Percentiles rank a stretch among this genome's conserved stretches.
Evolutionary conservation across 2,113 vertebrate species (phyloP).

Genomic region (Romanogobio albipinnatus): DNA sequence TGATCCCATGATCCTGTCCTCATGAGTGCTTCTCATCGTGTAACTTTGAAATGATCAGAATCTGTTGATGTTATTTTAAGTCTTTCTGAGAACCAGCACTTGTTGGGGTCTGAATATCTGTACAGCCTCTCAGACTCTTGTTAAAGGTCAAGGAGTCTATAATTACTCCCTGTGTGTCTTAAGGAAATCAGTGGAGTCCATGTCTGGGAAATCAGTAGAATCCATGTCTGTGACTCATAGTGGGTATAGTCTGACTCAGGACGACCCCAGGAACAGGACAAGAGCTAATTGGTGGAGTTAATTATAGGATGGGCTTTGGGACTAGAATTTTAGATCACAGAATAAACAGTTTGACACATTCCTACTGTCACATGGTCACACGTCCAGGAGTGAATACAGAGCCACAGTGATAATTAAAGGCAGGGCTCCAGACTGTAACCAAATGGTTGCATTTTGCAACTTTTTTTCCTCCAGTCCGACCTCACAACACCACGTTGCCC

Average conservation of each 20-base stretch:
- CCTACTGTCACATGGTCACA: neutral
- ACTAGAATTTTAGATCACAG: neutral
- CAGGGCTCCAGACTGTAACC: too few relatives aligned
- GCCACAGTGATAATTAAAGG: neutral
- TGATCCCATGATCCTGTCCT: neutral
- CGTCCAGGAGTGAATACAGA: neutral
- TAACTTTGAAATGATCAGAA: neutral
- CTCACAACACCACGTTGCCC: too few relatives aligned
- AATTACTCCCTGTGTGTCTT: neutral
- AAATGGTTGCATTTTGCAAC: too few relatives aligned
- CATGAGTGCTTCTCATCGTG: neutral
- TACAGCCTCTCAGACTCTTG: neutral
- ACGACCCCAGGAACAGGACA: neutral
- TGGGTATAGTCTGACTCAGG: neutral
- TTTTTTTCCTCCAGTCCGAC: too few relatives aligned
- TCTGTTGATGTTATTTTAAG: slow-evolving; percentile 9
- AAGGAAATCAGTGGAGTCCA: neutral
- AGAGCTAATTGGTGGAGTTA: neutral
- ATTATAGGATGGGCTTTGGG: neutral
- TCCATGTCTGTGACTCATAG: neutral
- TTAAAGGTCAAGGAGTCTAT: slow-evolving; percentile 36
- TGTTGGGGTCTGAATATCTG: neutral
- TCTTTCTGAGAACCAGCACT: slow-evolving; percentile 8
- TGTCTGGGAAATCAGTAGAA: neutral
- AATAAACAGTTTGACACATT: neutral